Conservation (phyloP, 2,888 invertebrate genomes). For the Raillietiella orientalis region DNA sequence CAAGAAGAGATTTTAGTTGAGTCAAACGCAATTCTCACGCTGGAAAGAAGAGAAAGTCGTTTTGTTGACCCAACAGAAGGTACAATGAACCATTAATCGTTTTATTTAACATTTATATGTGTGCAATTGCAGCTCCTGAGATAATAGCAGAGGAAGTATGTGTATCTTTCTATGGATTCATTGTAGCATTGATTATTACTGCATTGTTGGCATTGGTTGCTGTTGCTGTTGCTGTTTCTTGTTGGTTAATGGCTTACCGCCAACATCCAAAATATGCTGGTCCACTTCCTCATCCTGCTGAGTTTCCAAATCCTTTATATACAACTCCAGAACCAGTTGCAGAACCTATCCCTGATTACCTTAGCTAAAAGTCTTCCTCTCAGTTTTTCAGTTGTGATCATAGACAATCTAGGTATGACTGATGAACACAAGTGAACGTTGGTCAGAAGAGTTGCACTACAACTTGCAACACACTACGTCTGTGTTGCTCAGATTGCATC, state of each 20-base stretch:
- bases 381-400: no score
- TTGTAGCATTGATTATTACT: conserved; percentile 66
- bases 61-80: conserved; percentile 44
- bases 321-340: conserved; percentile 44
- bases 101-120: conserved; percentile 1
- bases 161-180: conserved; percentile 70
- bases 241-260: conserved; percentile 79
- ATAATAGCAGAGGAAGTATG: conserved; percentile 46
- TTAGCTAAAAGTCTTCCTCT: no score
- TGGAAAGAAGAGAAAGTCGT: conserved; percentile 50
- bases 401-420: no score
- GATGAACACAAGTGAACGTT: no score
- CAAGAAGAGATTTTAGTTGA: conserved; percentile 74
- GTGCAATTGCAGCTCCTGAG: conserved; percentile 17
- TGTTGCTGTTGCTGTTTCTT: conserved; percentile 73
- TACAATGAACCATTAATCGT: conserved; percentile 10
- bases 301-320: conserved; percentile 78
- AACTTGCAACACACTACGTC: no score
- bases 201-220: conserved; percentile 67
- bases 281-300: conserved; percentile 71
- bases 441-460: no score
- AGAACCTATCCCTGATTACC: conserved; percentile 50
- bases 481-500: no score
- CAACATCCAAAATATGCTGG: conserved; percentile 56
- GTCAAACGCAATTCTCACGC: conserved; percentile 63